Conservation (phyloP, 2,888 invertebrate genomes). For the Didymodactylos carnosus region DNA sequence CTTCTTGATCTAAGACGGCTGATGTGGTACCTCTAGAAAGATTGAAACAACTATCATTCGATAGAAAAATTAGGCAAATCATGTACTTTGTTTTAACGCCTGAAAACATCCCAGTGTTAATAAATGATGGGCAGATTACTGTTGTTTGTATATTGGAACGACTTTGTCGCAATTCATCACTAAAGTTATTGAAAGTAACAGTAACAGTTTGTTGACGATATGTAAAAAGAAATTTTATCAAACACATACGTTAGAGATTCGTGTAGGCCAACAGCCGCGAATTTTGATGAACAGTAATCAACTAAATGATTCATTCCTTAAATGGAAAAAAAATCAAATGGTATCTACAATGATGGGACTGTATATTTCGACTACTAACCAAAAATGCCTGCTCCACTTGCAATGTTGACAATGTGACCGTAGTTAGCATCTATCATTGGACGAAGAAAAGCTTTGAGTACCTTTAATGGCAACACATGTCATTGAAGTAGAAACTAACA, state of each 20-base stretch:
- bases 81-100: conserved; percentile 48
- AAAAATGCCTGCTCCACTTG: conserved; percentile 65
- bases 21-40: not conserved
- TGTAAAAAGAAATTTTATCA: too few species aligned
- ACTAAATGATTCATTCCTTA: conserved; percentile 22
- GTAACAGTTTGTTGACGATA: too few species aligned
- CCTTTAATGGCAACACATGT: conserved; percentile 39
- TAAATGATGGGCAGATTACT: conserved; percentile 77
- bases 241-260: conserved; percentile 51
- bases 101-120: conserved; percentile 91
- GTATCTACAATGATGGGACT: too few species aligned
- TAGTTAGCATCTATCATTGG: conserved; percentile 62
- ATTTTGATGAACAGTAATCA: conserved; percentile 84
- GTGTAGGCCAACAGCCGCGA: conserved; percentile 76
- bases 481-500: not conserved
- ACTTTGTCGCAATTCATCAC: conserved; percentile 22
- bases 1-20: not conserved
- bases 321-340: too few species aligned
- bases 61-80: not conserved
- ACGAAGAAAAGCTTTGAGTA: conserved; percentile 72
- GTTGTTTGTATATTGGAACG: conserved; percentile 56
- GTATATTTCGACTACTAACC: too few species aligned
- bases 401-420: conserved; percentile 79
- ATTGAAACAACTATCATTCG: not conserved
- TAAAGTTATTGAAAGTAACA: too few species aligned